Base-by-base conservation (phyloP, 2,797 vertebrate species). In the Mormyrus hasselquistii region DNA sequence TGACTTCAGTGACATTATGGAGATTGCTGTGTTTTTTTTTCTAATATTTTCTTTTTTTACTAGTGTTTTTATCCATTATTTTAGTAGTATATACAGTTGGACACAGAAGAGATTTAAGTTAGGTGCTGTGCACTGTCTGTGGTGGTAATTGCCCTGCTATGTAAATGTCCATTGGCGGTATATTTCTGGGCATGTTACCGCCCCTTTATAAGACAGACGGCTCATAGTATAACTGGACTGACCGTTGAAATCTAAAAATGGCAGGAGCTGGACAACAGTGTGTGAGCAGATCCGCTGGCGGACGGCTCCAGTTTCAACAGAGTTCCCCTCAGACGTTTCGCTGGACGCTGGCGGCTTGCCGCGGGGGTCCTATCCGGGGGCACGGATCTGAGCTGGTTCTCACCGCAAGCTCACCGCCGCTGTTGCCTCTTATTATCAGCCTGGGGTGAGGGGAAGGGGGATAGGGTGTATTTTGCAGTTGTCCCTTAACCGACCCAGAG, bases 231-330 rank as follows among this genome's bases (percentile, higher is more conserved):
- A 93, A 90, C 93, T 91, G 93, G 93, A 92, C 91, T 91, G 91
- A 91, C 90, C 91, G 91, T 90, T 93, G 88, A 41, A 87, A 89
- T 93, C 93, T 95, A 95, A 95, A 94, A 96, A 95, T 94, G 93
- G 94, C 92, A 93, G 91, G 91, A 92, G 90, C 91, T 94, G 93
- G 94, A 95, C 90, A 94, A 94, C 91, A 94, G 94, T 94, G 93
- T 95, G 93, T 93, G 94, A 95, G 89, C 88, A 91, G 91, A 94
- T 93, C 93, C 94, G 94, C 22, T 95, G 94, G 92, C 91, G 93
- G 93, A 92, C 92, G 92, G 92, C 93, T 95, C 93, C 90, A 93
- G 92, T 94, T 95, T 93, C 93, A 91, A 92, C 90, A 87, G 91
- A 84, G 89, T 91, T 88, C 79, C 89, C 87, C 84, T 90, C 82